A percentile compares a stretch with the other conserved stretches of the same genome.
Evolutionary conservation across 2,113 vertebrate genomes (phyloP).

Genomic region (Paramormyrops kingsleyae): DNA sequence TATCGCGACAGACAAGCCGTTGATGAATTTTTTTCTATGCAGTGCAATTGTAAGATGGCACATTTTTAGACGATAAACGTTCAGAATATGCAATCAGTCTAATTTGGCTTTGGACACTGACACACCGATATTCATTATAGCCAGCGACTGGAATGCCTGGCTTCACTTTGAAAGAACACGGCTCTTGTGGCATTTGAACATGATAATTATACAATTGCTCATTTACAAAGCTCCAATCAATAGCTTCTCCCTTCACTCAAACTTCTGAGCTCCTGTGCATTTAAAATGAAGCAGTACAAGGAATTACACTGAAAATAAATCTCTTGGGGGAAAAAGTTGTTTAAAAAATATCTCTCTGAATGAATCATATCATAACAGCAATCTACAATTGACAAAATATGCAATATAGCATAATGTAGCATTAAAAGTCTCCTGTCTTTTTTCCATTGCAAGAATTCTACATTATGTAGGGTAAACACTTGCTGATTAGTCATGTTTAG

Average conservation of each 20-base stretch:
- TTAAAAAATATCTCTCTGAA: background rate
- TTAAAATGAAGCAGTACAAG: background rate
- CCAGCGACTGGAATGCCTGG: constrained; percentile 49
- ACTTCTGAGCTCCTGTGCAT: background rate
- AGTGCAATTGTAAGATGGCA: constrained; percentile 43
- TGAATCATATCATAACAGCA: background rate
- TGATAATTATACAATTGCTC: constrained; percentile 57
- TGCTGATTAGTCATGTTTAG: background rate
- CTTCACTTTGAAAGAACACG: constrained; percentile 42
- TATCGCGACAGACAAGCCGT: background rate
- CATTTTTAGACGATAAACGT: constrained; percentile 16
- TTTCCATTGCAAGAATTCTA: background rate
- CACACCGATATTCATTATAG: background rate
- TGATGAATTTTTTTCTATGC: constrained; percentile 30
- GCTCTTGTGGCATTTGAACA: constrained; percentile 43
- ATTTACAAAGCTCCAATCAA: constrained; percentile 44
- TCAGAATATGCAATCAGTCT: constrained; percentile 10
- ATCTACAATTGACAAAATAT: background rate
- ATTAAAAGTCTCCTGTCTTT: background rate
- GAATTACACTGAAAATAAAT: background rate
- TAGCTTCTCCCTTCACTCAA: constrained; percentile 21
- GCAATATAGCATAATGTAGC: background rate
- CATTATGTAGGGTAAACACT: background rate
- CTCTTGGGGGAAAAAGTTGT: background rate
- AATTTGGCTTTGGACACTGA: background rate